These are phyloP conservation scores for Channa maculata DNA, from an alignment of 2,113 vertebrate species.

Conservation along the genomic window DNA sequence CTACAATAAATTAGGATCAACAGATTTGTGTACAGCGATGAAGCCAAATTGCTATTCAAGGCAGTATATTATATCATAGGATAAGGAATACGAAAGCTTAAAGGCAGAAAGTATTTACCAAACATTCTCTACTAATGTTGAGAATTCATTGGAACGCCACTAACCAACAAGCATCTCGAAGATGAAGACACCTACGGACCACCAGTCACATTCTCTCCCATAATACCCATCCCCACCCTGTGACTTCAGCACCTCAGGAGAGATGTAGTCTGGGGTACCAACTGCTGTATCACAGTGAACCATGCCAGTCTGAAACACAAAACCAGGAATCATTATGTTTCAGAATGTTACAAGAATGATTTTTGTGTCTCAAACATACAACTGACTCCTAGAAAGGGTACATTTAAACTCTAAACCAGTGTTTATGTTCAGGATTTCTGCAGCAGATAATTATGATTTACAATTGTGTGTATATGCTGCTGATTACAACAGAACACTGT, in stretches of 20 bases:
- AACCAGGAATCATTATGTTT: conserved; percentile 6
- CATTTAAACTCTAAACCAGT: neutral
- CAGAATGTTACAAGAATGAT: neutral
- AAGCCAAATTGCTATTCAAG: neutral
- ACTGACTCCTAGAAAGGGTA: no score
- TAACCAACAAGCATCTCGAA: conserved; percentile 99
- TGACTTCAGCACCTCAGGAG: conserved; percentile 94
- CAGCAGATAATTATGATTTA: neutral
- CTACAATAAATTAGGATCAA: no score
- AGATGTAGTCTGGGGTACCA: conserved; percentile 97
- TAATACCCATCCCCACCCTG: conserved; percentile 98
- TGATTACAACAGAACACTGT: neutral
- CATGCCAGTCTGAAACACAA: conserved; percentile 91
- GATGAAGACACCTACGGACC: conserved; percentile 99
- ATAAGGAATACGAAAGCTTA: neutral
- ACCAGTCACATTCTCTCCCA: conserved; percentile 98
- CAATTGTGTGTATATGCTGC: neutral
- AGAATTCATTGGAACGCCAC: conserved; percentile 59
- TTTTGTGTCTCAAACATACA: no score
- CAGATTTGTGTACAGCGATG: neutral
- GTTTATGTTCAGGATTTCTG: neutral
- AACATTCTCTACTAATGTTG: neutral
- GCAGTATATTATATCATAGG: neutral
- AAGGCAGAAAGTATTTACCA: neutral
- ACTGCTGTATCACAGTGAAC: conserved; percentile 97